These are phyloP conservation scores for Vanacampus margaritifer DNA, from an alignment of 2,113 vertebrate species.

Conservation along the genomic window DNA sequence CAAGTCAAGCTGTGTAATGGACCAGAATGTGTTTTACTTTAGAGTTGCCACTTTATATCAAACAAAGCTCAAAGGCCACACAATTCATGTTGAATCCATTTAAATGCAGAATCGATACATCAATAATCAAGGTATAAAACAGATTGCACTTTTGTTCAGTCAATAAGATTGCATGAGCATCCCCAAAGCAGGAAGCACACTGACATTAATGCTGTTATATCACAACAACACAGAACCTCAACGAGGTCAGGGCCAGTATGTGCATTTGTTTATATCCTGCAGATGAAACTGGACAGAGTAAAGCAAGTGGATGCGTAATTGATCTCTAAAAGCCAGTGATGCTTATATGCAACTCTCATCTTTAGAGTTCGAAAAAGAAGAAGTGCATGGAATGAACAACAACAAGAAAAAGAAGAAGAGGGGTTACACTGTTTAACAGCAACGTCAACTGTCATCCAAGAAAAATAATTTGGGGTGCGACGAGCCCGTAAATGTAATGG, in stretches of 20 bases:
- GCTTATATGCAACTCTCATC: not conserved
- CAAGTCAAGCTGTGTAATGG: too few relatives aligned
- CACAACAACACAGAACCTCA: not conserved
- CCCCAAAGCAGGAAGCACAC: not conserved
- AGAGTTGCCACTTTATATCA: not conserved
- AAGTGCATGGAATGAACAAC: too few relatives aligned
- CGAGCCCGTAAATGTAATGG: too few relatives aligned
- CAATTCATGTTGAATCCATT: not conserved
- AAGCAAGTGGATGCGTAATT: not conserved
- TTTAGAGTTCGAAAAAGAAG: too few relatives aligned
- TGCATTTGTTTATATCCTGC: not conserved
- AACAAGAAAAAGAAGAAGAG: too few relatives aligned
- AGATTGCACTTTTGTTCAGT: not conserved
- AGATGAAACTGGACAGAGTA: slow-evolving; percentile 6
- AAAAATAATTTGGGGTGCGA: too few relatives aligned
- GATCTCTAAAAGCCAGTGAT: not conserved
- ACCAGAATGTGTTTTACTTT: not conserved
- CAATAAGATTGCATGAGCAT: slow-evolving; percentile 5
- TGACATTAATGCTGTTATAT: not conserved
- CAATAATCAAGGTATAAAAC: not conserved
- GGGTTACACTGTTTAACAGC: too few relatives aligned
- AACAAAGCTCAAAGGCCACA: not conserved
- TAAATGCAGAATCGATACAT: not conserved
- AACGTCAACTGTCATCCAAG: too few relatives aligned
- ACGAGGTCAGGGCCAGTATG: not conserved